These are phyloP conservation scores for Agapornis roseicollis DNA, from an alignment of 2,113 vertebrate genomes.

Conservation along the genomic window DNA sequence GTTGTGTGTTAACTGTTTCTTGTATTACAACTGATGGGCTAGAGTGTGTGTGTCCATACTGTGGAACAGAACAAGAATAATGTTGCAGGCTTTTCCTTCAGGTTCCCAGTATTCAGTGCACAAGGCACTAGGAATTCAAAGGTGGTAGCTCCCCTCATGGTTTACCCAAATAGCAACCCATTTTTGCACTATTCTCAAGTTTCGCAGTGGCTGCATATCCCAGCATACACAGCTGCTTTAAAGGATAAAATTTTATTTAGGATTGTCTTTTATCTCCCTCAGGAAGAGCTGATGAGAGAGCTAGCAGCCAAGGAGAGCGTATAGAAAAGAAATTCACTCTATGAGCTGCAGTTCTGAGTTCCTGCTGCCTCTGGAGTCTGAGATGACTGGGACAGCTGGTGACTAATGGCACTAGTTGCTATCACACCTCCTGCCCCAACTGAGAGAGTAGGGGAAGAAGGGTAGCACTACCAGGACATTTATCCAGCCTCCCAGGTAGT, in stretches of 20 bases:
- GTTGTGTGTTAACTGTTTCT: background rate
- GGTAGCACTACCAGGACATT: background rate
- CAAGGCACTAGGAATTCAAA: background rate
- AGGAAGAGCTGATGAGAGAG: background rate
- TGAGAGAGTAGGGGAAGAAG: background rate
- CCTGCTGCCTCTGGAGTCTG: background rate
- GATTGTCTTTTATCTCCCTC: background rate
- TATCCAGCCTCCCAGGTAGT: background rate
- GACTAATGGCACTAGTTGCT: background rate
- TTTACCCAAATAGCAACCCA: background rate
- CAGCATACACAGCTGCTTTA: background rate
- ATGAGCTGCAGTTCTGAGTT: background rate
- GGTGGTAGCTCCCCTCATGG: background rate
- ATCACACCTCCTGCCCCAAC: background rate
- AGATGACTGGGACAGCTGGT: background rate
- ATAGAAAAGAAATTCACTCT: background rate
- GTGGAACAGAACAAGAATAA: fast-evolving
- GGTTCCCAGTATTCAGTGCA: background rate
- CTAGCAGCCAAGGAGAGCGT: background rate
- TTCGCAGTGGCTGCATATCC: background rate
- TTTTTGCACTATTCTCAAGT: background rate
- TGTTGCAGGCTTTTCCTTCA: background rate
- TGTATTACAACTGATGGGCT: background rate
- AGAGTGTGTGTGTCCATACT: background rate
- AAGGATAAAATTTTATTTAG: background rate